phyloP scores from a whole-genome alignment of 2,113 vertebrate genomes.

The Uria lomvia region DNA sequence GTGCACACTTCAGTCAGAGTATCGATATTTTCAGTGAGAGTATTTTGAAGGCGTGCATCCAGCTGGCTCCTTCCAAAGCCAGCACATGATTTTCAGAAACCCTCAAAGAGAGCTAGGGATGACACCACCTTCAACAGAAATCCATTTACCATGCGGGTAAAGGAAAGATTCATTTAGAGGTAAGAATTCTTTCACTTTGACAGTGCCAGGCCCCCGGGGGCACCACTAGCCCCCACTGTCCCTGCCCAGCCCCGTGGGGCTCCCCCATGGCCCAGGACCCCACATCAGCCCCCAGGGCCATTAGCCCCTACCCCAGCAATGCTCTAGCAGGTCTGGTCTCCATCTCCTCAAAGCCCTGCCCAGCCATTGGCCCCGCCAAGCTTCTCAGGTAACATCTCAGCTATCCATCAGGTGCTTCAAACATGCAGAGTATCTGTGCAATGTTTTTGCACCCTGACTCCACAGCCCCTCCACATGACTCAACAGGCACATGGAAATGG shows the following conservation, averaged over 20 bases:
- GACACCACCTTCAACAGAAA: not conserved
- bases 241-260: rapidly evolving
- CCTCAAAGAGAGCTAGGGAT: not conserved
- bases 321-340: not conserved
- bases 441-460: not conserved
- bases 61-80: not conserved
- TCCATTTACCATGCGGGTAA: not conserved
- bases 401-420: not conserved
- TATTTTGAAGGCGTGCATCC: not conserved
- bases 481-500: not conserved
- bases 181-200: not conserved
- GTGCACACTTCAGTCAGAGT: not conserved
- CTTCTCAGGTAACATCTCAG: not conserved
- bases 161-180: not conserved
- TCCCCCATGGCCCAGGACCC: not conserved
- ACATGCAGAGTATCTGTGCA: not conserved
- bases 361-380: rapidly evolving
- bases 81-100: not conserved
- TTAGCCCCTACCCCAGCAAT: not conserved
- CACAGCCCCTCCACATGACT: not conserved
- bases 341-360: not conserved
- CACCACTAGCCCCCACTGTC: no score
- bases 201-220: not conserved
- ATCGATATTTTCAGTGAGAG: not conserved
- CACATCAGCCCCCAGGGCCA: rapidly evolving